Conservation (phyloP, 2,113 vertebrate species). For the Ginglymostoma cirratum region DNA sequence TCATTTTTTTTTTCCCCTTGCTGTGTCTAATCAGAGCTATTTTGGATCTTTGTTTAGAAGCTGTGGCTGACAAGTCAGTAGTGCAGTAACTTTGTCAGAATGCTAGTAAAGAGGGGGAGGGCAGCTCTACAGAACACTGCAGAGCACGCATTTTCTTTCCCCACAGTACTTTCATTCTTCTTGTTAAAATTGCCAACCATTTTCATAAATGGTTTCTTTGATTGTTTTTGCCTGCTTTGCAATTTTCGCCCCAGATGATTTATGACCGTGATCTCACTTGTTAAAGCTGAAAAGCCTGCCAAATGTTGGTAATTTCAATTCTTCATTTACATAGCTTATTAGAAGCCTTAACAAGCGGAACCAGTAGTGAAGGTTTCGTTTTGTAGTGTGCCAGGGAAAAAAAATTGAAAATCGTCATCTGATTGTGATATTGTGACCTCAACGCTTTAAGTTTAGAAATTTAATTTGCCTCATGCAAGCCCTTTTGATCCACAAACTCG, state of each 20-base stretch:
- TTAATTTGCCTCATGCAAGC: neutral
- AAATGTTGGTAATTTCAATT: neutral
- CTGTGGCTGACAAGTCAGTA: neutral
- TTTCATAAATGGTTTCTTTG: neutral
- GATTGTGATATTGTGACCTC: neutral
- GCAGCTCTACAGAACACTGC: neutral
- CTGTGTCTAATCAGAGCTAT: neutral
- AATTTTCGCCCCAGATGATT: neutral
- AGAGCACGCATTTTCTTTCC: neutral
- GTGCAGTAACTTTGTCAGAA: neutral
- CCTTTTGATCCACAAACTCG: too few relatives aligned
- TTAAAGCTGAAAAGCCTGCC: neutral
- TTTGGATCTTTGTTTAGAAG: neutral
- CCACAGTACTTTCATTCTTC: neutral
- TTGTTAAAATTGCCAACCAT: neutral
- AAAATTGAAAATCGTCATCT: neutral
- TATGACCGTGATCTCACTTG: neutral
- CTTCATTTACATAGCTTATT: slow-evolving; percentile 29
- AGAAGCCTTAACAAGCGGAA: neutral
- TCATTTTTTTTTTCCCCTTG: neutral
- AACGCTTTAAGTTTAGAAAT: neutral
- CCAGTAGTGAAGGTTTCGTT: neutral
- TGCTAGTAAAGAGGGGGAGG: neutral
- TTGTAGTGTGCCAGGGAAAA: neutral
- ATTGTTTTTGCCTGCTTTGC: slow-evolving; percentile 17